These are phyloP conservation scores for Pyrgilauda ruficollis DNA, from an alignment of 2,113 vertebrate species.

Conservation along the genomic window DNA sequence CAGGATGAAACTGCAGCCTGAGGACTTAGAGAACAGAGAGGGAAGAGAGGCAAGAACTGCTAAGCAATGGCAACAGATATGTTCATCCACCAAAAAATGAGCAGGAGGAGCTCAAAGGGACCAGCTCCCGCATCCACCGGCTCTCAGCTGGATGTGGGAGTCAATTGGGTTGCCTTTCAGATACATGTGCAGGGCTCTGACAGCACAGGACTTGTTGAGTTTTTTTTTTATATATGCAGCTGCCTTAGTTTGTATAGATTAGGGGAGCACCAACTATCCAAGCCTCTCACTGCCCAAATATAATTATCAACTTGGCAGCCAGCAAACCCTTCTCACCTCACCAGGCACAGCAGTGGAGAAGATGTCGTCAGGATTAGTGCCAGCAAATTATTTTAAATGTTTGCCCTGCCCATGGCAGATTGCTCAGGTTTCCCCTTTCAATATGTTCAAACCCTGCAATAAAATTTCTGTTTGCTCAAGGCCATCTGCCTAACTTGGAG, in stretches of 20 bases:
- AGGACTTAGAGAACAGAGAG: background rate
- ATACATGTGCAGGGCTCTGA: accelerated
- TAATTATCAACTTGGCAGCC: background rate
- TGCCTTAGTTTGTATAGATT: background rate
- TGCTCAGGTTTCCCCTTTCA: constrained; percentile 13
- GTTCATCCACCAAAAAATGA: background rate
- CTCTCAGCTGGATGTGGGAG: background rate
- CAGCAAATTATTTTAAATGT: background rate
- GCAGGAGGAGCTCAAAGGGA: background rate
- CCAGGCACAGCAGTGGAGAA: background rate
- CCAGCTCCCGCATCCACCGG: background rate
- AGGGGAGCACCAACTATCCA: background rate
- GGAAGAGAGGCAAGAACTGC: background rate
- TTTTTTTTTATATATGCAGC: background rate
- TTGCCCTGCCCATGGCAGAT: background rate
- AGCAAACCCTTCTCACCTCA: background rate
- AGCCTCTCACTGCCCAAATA: background rate
- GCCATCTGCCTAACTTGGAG: background rate
- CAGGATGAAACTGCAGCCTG: background rate
- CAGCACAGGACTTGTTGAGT: background rate
- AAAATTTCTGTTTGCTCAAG: constrained; percentile 5
- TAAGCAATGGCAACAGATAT: background rate
- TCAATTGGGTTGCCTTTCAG: background rate
- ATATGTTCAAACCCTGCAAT: background rate
- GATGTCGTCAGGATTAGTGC: background rate